A percentile compares a stretch with the other conserved stretches of the same genome.
These are phyloP conservation scores for Cremastinae sp. DNA, from an alignment of 2,888 invertebrate genomes.

Conservation along the genomic window DNA sequence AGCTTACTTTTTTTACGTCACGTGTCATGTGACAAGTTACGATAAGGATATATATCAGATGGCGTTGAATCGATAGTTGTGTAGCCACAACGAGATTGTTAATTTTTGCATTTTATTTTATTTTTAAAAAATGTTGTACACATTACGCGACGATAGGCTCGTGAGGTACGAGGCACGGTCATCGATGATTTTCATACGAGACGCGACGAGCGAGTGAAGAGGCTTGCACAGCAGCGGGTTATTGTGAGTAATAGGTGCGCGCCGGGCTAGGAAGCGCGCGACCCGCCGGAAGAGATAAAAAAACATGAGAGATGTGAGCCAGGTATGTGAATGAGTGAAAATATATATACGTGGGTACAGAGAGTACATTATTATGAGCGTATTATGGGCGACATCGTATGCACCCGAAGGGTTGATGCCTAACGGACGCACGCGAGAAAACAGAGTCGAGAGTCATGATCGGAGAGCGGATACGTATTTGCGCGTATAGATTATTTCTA, in stretches of 20 bases:
- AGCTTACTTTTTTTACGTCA: no score
- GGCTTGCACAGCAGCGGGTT: constrained; percentile 31
- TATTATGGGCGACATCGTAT: constrained; percentile 26
- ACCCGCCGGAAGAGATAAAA: constrained; percentile 59
- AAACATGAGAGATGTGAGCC: constrained; percentile 57
- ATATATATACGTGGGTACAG: constrained; percentile 19
- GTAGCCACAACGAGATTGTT: not conserved
- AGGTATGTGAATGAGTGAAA: not conserved
- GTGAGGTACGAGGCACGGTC: constrained; percentile 8
- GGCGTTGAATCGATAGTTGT: not conserved
- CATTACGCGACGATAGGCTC: constrained; percentile 19
- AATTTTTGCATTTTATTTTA: not conserved
- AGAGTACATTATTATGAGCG: constrained; percentile 24
- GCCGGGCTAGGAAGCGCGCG: constrained; percentile 50
- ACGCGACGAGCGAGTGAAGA: constrained; percentile 43
- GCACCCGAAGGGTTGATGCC: constrained; percentile 58
- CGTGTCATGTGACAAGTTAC: no score
- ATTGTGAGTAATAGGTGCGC: constrained; percentile 45
- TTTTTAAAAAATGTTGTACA: constrained; percentile 16
- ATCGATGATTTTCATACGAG: constrained; percentile 34
- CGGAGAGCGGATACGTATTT: constrained; percentile 39
- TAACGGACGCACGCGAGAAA: constrained; percentile 50
- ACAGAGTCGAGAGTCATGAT: constrained; percentile 61
- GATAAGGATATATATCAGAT: no score
- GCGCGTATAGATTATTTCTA: constrained; percentile 27